A percentile compares a stretch with the other conserved stretches of the same genome.
These are phyloP conservation scores for Nycteola revayana DNA, from an alignment of 2,888 invertebrate species.

Conservation along the genomic window DNA sequence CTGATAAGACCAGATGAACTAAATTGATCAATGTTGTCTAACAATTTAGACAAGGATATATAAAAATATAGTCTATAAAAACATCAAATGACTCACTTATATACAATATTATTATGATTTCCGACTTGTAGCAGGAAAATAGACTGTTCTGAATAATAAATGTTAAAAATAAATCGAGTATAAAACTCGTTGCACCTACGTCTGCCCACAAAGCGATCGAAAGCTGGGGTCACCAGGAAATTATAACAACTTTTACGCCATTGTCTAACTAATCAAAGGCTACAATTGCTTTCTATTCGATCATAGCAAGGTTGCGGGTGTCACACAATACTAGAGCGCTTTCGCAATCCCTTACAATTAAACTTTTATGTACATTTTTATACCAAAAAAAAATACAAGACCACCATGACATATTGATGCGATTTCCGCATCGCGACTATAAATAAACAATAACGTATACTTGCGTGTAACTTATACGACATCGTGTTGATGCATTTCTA, in stretches of 20 bases:
- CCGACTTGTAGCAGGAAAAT: constrained; percentile 19
- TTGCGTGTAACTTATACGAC: constrained; percentile 54
- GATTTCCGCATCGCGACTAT: constrained; percentile 71
- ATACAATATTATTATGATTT: constrained; percentile 4
- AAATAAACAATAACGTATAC: constrained; percentile 73
- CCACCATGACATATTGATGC: constrained; percentile 72
- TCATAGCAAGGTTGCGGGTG: constrained; percentile 70
- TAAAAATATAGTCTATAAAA: too few species aligned
- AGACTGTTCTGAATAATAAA: constrained; percentile 8
- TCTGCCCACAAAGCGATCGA: constrained; percentile 10
- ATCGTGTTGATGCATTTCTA: constrained; percentile 52
- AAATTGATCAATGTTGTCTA: too few species aligned
- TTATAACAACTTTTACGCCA: constrained; percentile 52
- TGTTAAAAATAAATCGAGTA: constrained; percentile 8
- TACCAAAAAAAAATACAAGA: constrained; percentile 63
- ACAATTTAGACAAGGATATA: too few species aligned
- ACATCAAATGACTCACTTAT: constrained; percentile 7
- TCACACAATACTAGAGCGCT: constrained; percentile 67
- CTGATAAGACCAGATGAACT: too few species aligned
- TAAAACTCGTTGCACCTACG: too few species aligned
- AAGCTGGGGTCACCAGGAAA: constrained; percentile 49
- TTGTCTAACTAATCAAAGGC: constrained; percentile 59
- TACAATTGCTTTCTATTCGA: constrained; percentile 71
- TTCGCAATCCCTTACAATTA: constrained; percentile 68
- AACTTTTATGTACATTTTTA: constrained; percentile 64